These are phyloP conservation scores for Glyptemys insculpta DNA, from an alignment of 2,797 vertebrate genomes.

Conservation along the genomic window DNA sequence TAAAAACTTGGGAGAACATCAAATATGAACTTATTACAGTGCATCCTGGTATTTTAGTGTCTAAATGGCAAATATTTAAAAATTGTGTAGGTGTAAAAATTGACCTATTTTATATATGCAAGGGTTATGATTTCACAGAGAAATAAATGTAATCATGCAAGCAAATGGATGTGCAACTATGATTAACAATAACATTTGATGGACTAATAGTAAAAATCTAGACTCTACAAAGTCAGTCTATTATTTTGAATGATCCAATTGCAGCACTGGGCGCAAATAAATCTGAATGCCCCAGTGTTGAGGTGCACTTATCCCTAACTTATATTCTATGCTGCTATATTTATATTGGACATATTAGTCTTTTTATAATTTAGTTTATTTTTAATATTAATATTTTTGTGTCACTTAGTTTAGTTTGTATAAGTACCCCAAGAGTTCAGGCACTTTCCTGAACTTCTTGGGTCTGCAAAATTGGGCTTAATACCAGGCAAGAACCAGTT, in stretches of 20 bases:
- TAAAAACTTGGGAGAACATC: not conserved
- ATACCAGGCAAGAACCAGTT: not conserved
- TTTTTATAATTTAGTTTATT: not conserved
- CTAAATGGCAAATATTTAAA: not conserved
- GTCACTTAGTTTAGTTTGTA: not conserved
- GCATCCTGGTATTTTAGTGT: slow-evolving; percentile 12
- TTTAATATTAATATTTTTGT: not conserved
- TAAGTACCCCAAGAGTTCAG: not conserved
- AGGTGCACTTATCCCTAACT: not conserved
- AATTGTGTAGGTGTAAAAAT: slow-evolving; percentile 5
- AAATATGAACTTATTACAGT: not conserved
- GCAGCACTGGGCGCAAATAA: not conserved
- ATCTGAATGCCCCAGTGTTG: not conserved
- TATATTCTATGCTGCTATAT: not conserved
- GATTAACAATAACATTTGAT: not conserved
- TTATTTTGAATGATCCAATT: not conserved
- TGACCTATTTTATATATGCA: slow-evolving; percentile 5
- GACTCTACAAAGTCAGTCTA: not conserved
- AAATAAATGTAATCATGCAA: not conserved
- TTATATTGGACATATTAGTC: not conserved
- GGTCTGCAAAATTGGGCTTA: not conserved
- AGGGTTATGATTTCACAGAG: not conserved
- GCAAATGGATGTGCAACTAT: not conserved
- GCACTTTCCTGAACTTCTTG: slow-evolving; percentile 22
- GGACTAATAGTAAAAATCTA: not conserved